phyloP scores from a whole-genome alignment of 30 jellyfish, hydroid and myxozoan species.

The Sanderia malayensis region DNA sequence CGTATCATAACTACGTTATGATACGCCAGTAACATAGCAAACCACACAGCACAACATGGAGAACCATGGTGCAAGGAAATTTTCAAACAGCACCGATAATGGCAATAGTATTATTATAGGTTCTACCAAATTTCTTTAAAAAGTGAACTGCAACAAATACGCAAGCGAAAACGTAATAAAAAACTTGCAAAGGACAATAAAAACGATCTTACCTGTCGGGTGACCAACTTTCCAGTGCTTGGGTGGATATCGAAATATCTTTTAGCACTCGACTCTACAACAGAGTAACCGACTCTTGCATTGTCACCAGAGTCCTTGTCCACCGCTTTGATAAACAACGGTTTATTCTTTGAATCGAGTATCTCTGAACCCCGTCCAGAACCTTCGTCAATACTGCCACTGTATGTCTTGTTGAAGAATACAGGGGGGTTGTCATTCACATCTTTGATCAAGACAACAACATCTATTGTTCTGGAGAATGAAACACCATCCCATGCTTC shows the following conservation, averaged over 20 bases:
- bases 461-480: conserved; percentile 21
- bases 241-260: conserved; percentile 69
- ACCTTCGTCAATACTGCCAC: conserved; percentile 84
- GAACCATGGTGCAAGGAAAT: no score
- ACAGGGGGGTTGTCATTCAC: conserved; percentile 86
- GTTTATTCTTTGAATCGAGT: conserved; percentile 32
- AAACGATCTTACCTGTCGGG: conserved; percentile 52
- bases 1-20: no score
- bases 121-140: no score
- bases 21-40: no score
- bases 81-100: no score
- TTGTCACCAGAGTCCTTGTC: conserved; percentile 85
- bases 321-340: conserved; percentile 61
- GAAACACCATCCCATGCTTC: conserved; percentile 50
- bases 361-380: conserved; percentile 79
- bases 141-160: no score
- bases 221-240: conserved; percentile 62
- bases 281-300: conserved; percentile 54
- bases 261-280: conserved; percentile 67
- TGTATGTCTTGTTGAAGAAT: conserved; percentile 47
- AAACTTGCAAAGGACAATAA: neutral
- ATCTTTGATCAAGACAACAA: conserved; percentile 63
- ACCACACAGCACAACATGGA: no score
- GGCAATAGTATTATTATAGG: no score
- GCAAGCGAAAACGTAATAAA: no score